Conservation (phyloP, 2,797 vertebrate genomes). For the Catostomus latipinnis region DNA sequence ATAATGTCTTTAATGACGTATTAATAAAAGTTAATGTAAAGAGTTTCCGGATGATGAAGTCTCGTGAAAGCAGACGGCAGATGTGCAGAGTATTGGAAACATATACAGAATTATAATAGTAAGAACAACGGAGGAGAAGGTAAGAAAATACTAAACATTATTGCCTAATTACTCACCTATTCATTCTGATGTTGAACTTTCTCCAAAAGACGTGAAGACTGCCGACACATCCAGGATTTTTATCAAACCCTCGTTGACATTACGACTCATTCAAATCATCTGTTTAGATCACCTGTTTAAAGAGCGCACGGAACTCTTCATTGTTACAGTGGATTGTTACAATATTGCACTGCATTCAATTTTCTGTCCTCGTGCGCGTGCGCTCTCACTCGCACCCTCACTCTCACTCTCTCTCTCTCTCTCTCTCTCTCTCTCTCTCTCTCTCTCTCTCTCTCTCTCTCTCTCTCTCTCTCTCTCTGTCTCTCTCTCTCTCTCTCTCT, state of each 20-base stretch:
- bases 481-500: too few relatives aligned
- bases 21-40: too few relatives aligned
- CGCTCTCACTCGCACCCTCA: too few relatives aligned
- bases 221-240: conserved; percentile 29
- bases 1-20: too few relatives aligned
- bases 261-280: conserved; percentile 19
- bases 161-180: conserved; percentile 48
- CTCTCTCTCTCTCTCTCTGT: too few relatives aligned
- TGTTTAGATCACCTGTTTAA: background rate
- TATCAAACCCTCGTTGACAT: conserved; percentile 25
- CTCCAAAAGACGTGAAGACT: conserved; percentile 21
- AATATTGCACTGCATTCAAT: background rate
- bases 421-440: conserved; percentile 24
- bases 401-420: conserved; percentile 31
- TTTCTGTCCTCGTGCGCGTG: too few relatives aligned
- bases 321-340: conserved; percentile 1
- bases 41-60: background rate
- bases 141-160: background rate
- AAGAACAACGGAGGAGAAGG: background rate
- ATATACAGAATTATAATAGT: background rate
- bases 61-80: background rate
- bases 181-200: conserved; percentile 50
- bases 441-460: conserved; percentile 14
- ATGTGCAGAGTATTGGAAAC: too few relatives aligned
- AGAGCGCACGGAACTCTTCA: conserved; percentile 8